Evolutionary conservation across 1,140 invertebrate species (phyloP).

Genomic region (Euglossa dilemma): DNA sequence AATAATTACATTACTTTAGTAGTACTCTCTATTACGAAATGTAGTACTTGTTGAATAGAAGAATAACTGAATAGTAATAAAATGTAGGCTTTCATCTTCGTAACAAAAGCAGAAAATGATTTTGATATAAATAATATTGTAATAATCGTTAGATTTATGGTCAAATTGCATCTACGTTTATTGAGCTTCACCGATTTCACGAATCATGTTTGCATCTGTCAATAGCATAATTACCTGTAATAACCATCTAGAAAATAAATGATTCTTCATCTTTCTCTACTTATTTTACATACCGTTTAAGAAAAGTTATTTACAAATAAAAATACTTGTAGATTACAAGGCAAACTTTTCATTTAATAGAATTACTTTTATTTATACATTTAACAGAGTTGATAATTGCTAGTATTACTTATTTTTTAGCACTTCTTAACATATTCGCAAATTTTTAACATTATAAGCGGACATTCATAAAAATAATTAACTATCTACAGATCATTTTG

Average conservation of each 20-base stretch:
- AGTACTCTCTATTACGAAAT: not conserved
- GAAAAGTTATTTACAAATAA: constrained; percentile 6
- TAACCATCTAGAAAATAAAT: constrained; percentile 45
- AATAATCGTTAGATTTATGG: constrained; percentile 42
- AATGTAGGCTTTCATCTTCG: constrained; percentile 23
- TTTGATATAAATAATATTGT: constrained; percentile 44
- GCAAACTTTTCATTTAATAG: constrained; percentile 42
- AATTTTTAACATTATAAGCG: constrained; percentile 54
- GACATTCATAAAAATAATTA: constrained; percentile 67
- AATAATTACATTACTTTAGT: constrained; percentile 39
- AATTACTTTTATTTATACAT: constrained; percentile 69
- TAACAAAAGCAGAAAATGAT: constrained; percentile 33
- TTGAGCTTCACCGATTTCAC: constrained; percentile 6
- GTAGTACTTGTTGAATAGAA: constrained; percentile 14
- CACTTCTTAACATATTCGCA: constrained; percentile 56
- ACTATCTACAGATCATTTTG: constrained; percentile 73
- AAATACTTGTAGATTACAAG: not conserved
- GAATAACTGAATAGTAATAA: constrained; percentile 1
- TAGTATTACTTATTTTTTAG: constrained; percentile 61
- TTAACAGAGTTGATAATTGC: constrained; percentile 62
- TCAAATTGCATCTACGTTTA: constrained; percentile 25
- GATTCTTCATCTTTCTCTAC: constrained; percentile 40
- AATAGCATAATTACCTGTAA: constrained; percentile 42
- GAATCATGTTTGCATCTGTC: constrained; percentile 34
- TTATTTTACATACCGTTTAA: not conserved